Evolutionary conservation across 2,113 vertebrate genomes (phyloP), one percentile per base, ranked within the genome.

Genomic region (Marmota flaviventris): DNA sequence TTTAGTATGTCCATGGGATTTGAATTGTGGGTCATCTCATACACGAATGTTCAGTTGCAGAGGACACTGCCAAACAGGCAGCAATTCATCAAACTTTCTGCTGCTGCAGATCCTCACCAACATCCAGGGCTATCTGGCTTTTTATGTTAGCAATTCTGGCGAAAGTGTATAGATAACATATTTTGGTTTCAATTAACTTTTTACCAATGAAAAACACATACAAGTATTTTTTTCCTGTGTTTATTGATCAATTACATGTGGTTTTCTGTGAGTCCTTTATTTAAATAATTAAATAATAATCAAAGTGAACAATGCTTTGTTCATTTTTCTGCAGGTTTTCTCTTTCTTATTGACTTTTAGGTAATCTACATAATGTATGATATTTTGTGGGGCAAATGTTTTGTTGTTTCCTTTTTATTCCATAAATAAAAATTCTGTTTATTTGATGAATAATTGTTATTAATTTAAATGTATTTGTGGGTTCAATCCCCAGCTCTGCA

Each of bases 71-170:
- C 8, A 1, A 14, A 20, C 11, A 16, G n/a, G 20, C 42, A 56
- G 16, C 13, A 76, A 39, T 42, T 61, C n/a, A 37, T 2, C 2
- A 27, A 76, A 32, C 5, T 72, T 39, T 10, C 18, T 7, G 1
- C 0, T 18, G 8, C 27, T 48, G 9, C 6, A 17, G 24, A n/a
- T n/a, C 22, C 0, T 48, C 8, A 8, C n/a, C 37, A 48, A 8
- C 9, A 27, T 7, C 22, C 12, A 8, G 2, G 1, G 12, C 7
- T n/a, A 45, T 42, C 22, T 70, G 42, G 78, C 9, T 51, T 86
- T 67, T 73, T 87, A 29, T 37, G 17, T 56, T 42, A 83, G 25
- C 17, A 45, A 18, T 58, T 87, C 76, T 78, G 5, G 6, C 27
- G 48, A 85, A 6, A 16, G 2, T 42, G 0, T 29, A 58, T 51